Evolutionary conservation across 2,113 vertebrate genomes (phyloP), one percentile per base, ranked within the genome.

Genomic region (Alosa alosa): DNA sequence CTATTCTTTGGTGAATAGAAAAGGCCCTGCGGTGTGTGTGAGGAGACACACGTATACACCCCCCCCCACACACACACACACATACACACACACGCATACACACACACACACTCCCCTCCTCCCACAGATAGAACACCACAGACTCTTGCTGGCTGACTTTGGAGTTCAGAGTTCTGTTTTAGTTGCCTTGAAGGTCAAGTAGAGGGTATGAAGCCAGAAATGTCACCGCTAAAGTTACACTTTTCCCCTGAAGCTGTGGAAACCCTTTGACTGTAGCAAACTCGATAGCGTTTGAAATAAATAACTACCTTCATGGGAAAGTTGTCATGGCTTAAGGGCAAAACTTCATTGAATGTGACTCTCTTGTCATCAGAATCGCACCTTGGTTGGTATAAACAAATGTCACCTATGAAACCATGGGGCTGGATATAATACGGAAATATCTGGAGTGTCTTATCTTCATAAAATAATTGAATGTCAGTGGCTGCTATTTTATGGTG

Each of bases 31-130:
- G 82, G 84, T 25, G 44, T 91, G 91, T 93, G 94, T 94, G 95
- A 91, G 89, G 88, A 55, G 4, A 60, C 91, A 94, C 94, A 95
- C 91, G 94, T 94, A 94, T 88, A 89, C 92, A 90, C 88, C 87
- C 91, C 68, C 68, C 68, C 10, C 72, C 25, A 78, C 31, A 75
- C 60, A 64, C 60, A 64, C 60, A 64, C 60, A 64, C 60, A n/a
- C 55, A 60, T 20, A 22, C 55, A 60, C 55, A 60, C 55, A 57
- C 52, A 25, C 22, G 31, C 64, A 75, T 8, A 36, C 31, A 11
- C 64, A 36, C 10, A 0, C 52, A 55, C 17, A 5, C 15, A 17
- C 18, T 20, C 0, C 68, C 25, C 25, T 2, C 11, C 68, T 39
- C 68, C 20, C 31, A 78, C 31, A 78, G 31, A 15, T 17, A 39